Conservation (phyloP, 2,888 invertebrate genomes). For the Arctia plantaginis region DNA sequence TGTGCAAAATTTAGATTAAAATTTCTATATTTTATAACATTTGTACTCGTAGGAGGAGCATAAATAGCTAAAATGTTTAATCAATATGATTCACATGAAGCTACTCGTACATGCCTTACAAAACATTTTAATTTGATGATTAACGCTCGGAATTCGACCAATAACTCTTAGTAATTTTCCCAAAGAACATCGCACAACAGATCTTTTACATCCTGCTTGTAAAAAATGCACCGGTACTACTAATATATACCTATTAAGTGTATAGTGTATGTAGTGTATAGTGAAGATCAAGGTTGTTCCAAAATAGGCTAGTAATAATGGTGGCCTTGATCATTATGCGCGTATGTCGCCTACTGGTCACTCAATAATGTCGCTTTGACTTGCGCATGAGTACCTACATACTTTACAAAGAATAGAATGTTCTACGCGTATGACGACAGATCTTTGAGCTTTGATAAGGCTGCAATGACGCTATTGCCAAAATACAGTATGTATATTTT, state of each 20-base stretch:
- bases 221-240: conserved; percentile 21
- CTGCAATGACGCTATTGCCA: conserved; percentile 39
- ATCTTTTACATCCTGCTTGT: conserved; percentile 12
- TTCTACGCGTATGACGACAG: conserved; percentile 61
- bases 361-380: conserved; percentile 13
- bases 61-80: too few species aligned
- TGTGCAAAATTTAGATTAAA: too few species aligned
- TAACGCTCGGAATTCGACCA: too few species aligned
- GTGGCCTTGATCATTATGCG: conserved; percentile 58
- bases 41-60: too few species aligned
- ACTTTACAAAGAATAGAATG: conserved; percentile 55
- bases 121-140: too few species aligned
- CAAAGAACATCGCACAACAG: not conserved
- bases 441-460: conserved; percentile 56
- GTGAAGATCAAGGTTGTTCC: conserved; percentile 69
- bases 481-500: conserved; percentile 52
- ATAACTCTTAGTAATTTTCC: not conserved
- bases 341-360: conserved; percentile 19
- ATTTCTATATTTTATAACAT: too few species aligned
- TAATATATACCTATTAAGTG: conserved; percentile 20
- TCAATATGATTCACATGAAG: too few species aligned
- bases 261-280: too few species aligned
- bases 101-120: too few species aligned
- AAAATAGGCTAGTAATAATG: conserved; percentile 41
- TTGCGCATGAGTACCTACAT: conserved; percentile 24